A percentile compares a stretch with the other conserved stretches of the same genome.
Evolutionary conservation across 1,140 invertebrate species (phyloP).

Genomic region (Pachypsylla venusta): DNA sequence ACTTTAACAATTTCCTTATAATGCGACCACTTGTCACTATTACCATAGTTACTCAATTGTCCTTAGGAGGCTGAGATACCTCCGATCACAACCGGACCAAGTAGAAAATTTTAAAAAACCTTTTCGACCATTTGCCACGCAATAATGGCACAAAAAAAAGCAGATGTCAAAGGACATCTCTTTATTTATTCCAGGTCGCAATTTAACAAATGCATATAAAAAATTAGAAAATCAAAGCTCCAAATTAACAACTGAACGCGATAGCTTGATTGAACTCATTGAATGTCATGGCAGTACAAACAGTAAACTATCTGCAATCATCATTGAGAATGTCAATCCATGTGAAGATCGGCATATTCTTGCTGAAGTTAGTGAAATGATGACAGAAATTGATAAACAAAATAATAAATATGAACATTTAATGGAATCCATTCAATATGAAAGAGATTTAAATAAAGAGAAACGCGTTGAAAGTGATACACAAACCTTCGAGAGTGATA

Average conservation of each 20-base stretch:
- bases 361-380: not conserved
- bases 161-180: not conserved
- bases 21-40: no score
- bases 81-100: no score
- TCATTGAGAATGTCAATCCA: conserved; percentile 1
- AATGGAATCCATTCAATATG: not conserved
- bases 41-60: no score
- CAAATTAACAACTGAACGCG: not conserved
- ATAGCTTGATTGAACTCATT: not conserved
- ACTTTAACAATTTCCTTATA: no score
- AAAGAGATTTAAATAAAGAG: no score
- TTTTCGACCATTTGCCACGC: not conserved
- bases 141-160: not conserved
- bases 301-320: not conserved
- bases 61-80: no score
- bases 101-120: no score
- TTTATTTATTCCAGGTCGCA: not conserved
- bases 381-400: not conserved
- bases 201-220: not conserved
- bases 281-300: not conserved
- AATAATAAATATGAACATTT: not conserved
- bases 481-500: no score
- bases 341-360: not conserved
- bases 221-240: not conserved
- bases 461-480: no score